Base-by-base conservation (phyloP, 2,113 vertebrate species). In the Coptodon rendalli region DNA sequence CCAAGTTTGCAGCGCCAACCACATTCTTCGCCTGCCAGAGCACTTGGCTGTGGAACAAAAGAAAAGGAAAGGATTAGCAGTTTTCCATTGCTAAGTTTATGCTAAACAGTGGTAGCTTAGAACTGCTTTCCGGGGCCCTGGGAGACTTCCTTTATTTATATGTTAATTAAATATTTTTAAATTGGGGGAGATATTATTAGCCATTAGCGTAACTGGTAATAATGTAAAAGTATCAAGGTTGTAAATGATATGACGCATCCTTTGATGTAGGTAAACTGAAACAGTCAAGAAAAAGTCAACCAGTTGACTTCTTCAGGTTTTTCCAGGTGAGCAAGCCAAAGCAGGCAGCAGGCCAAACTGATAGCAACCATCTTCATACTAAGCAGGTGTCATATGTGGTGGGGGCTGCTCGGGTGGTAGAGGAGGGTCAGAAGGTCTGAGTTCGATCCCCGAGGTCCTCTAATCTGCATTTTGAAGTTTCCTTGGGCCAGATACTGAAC, bases 1-100 rank as follows among this genome's bases (percentile, higher is more conserved):
- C 43, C 81, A 86, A 86, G 81, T 90, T 68, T 88, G 91, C 78
- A 83, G 87, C 17, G 89, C 54, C 36, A 80, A 81, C 83, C 29
- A 48, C 89, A 86, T 92, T 89, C 83, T 93, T 86, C 54, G 53
- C 36, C 56, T 91, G 81, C 84, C 87, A 89, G 50, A 86, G 34
- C 43, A 56, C 68, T 93, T 93, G 89, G 89, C 80, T 84, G 24
- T 82, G 80, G 61, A 92, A 90, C 73, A 92, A 85, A 90, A 86
- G 71, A 86, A 89, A 78, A 84, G 40, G 53, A 68, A 57, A 86
- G 83, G 89, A 90, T 93, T 87, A 85, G 86, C 66, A 84, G 80
- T 89, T 91, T 87, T 88, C 85, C 89, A 83, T 88, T 81, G 82
- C 89, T 81, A 76, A 73, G 80, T 87, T 52, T 86, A 83, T 87